These are phyloP conservation scores for Palythoa caribaeorum DNA, from an alignment of 92 coral and sea anemone species.

Conservation along the genomic window DNA sequence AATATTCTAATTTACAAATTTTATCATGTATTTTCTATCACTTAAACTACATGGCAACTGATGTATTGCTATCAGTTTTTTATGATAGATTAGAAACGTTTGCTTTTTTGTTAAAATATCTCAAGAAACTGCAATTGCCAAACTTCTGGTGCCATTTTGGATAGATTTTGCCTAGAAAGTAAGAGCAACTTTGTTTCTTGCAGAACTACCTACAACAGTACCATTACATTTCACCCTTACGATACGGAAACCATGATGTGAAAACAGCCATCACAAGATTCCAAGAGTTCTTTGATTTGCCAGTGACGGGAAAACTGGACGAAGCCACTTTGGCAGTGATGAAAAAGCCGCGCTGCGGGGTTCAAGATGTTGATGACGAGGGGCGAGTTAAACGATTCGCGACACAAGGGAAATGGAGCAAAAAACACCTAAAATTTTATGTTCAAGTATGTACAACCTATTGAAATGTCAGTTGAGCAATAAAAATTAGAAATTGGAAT, in stretches of 20 bases:
- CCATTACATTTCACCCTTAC: slow-evolving; percentile 80
- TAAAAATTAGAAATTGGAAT: no score
- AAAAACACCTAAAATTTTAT: slow-evolving; percentile 51
- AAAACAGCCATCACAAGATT: slow-evolving; percentile 73
- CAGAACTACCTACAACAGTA: slow-evolving; percentile 75
- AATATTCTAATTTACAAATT: no score
- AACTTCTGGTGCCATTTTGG: no score
- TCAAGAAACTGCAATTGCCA: no score
- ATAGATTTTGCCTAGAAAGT: no score
- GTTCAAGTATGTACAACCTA: slow-evolving; percentile 12
- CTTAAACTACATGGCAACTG: no score
- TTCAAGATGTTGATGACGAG: slow-evolving; percentile 70
- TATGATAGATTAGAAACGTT: no score
- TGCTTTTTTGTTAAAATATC: no score
- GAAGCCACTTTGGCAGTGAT: slow-evolving; percentile 73
- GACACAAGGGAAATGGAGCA: slow-evolving; percentile 59
- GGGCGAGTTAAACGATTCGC: slow-evolving; percentile 72
- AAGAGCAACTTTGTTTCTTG: neutral
- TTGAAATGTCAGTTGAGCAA: no score
- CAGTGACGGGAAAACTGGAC: slow-evolving; percentile 79
- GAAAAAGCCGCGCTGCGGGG: slow-evolving; percentile 93
- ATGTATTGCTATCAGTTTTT: no score
- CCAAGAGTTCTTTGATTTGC: slow-evolving; percentile 80
- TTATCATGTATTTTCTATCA: no score
- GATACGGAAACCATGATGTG: slow-evolving; percentile 77